Conservation (phyloP, 2,797 vertebrate species). For the Manis crassicaudata region DNA sequence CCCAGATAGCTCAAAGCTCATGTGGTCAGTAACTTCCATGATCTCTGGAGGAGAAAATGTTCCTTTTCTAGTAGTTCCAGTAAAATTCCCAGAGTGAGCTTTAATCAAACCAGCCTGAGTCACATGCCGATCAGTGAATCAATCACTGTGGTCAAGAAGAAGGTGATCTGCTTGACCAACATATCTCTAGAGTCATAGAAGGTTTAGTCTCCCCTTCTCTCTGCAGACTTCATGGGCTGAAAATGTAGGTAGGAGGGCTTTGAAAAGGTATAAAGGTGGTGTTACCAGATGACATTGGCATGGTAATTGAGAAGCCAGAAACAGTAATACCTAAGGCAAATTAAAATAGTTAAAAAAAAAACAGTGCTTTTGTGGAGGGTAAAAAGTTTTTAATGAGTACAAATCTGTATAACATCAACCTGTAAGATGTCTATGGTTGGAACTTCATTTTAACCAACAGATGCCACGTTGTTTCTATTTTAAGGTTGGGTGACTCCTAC, state of each 20-base stretch:
- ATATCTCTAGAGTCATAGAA: no score
- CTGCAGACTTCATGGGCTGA: background rate
- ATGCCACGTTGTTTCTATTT: background rate
- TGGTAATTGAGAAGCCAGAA: background rate
- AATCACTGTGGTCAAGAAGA: background rate
- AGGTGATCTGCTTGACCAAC: no score
- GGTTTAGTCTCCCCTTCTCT: background rate
- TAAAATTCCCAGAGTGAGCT: slow-evolving; percentile 12
- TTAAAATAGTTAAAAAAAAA: background rate
- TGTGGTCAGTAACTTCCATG: background rate
- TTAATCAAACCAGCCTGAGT: background rate
- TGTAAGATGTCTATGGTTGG: background rate
- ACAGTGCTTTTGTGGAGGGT: background rate
- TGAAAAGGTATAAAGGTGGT: background rate
- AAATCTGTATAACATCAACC: background rate
- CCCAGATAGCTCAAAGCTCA: background rate
- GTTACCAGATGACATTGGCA: background rate
- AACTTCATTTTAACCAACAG: background rate
- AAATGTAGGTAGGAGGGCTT: background rate
- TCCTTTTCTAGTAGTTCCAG: background rate
- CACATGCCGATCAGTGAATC: background rate
- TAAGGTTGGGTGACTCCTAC: background rate
- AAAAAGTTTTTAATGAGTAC: background rate
- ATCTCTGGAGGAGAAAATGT: background rate
- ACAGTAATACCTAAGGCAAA: background rate